These are phyloP conservation scores for Platyrinchus mystaceus DNA, from an alignment of 2,797 vertebrate species.

Conservation along the genomic window DNA sequence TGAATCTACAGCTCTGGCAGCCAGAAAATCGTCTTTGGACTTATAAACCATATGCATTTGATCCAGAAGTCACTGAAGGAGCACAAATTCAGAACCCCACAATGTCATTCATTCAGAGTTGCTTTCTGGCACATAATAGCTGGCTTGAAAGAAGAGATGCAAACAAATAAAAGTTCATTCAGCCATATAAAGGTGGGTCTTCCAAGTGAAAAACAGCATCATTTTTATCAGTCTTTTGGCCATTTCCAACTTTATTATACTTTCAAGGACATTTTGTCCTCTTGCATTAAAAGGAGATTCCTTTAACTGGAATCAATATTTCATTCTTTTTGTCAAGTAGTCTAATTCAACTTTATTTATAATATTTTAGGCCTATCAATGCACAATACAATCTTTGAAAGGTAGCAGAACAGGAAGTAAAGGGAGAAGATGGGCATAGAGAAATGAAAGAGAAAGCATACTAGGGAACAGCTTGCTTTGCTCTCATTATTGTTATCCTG, in stretches of 20 bases:
- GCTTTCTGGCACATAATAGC: not conserved
- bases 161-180: not conserved
- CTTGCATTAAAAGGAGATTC: not conserved
- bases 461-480: not conserved
- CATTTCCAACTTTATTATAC: not conserved
- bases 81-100: not conserved
- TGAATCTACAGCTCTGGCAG: not conserved
- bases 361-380: not conserved
- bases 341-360: not conserved
- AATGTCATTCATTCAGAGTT: not conserved
- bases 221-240: not conserved
- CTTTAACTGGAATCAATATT: not conserved
- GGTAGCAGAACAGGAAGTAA: not conserved
- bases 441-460: not conserved
- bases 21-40: not conserved
- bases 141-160: not conserved
- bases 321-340: not conserved
- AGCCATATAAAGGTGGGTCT: not conserved
- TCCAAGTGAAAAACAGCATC: not conserved
- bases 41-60: not conserved
- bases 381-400: not conserved
- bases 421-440: not conserved
- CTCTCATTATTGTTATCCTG: slow-evolving; percentile 4
- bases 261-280: not conserved
- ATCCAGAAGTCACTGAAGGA: not conserved